These are phyloP conservation scores for Aphis craccivora DNA, from an alignment of 1,140 invertebrate genomes.

Conservation along the genomic window DNA sequence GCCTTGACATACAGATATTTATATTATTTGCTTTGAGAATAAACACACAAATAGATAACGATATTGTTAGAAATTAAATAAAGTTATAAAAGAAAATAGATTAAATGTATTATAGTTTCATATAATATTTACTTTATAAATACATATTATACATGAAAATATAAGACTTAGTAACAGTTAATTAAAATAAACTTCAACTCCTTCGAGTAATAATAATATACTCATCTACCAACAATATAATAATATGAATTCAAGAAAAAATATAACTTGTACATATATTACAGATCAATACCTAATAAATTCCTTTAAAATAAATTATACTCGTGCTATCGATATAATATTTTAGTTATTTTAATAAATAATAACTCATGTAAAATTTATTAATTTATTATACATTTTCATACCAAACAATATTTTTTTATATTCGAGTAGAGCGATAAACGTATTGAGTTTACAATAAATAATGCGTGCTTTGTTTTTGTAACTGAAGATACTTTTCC, in stretches of 20 bases:
- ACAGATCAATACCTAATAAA: not conserved
- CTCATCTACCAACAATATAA: not conserved
- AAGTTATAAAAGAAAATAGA: not conserved
- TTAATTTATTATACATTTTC: not conserved
- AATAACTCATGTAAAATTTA: not conserved
- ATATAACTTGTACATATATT: not conserved
- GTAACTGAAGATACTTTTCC: too few relatives aligned
- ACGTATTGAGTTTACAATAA: too few relatives aligned
- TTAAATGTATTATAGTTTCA: not conserved
- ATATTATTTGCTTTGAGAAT: not conserved
- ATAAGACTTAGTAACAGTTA: not conserved
- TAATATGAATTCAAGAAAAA: not conserved
- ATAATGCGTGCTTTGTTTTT: too few relatives aligned
- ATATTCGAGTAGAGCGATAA: too few relatives aligned
- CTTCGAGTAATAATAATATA: not conserved
- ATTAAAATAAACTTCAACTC: not conserved
- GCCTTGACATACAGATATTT: too few relatives aligned
- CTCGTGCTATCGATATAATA: too few relatives aligned
- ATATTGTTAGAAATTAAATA: not conserved
- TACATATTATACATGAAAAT: not conserved
- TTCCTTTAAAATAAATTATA: not conserved
- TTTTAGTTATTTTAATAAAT: not conserved
- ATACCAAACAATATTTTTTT: too few relatives aligned
- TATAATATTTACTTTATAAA: not conserved
- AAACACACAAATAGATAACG: not conserved